Conservation (phyloP, 2,888 invertebrate genomes). For the Halocaridina rubra region DNA sequence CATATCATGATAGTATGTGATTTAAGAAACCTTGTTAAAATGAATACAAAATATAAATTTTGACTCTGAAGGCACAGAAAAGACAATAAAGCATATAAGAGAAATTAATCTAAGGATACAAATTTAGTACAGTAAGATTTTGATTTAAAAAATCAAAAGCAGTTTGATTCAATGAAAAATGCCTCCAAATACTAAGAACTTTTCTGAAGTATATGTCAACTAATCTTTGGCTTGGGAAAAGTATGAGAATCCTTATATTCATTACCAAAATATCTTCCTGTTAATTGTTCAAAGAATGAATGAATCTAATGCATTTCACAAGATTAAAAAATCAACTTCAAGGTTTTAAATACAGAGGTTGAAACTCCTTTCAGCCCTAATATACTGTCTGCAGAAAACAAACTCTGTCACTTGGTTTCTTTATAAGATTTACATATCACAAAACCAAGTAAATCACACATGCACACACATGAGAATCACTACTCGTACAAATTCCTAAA, state of each 20-base stretch:
- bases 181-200: not conserved
- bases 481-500: constrained; percentile 33
- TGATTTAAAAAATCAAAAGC: not conserved
- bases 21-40: not conserved
- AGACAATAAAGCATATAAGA: no score
- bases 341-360: not conserved
- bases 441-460: constrained; percentile 46
- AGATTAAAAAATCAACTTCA: not conserved
- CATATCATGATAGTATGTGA: constrained; percentile 12
- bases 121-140: not conserved
- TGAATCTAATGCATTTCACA: constrained; percentile 28
- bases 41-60: not conserved
- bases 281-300: not conserved
- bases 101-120: no score
- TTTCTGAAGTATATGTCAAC: no score
- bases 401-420: constrained; percentile 38
- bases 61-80: not conserved
- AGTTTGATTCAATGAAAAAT: constrained; percentile 4
- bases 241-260: not conserved
- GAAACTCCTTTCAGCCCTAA: not conserved
- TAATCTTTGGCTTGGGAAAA: not conserved
- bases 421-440: constrained; percentile 23
- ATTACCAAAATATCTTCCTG: no score
- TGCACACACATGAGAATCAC: constrained; percentile 54
- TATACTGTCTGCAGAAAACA: not conserved